Percentiles rank a stretch among this genome's conserved stretches.
Conservation (phyloP, 2,888 invertebrate species). For the Drepana falcataria region DNA sequence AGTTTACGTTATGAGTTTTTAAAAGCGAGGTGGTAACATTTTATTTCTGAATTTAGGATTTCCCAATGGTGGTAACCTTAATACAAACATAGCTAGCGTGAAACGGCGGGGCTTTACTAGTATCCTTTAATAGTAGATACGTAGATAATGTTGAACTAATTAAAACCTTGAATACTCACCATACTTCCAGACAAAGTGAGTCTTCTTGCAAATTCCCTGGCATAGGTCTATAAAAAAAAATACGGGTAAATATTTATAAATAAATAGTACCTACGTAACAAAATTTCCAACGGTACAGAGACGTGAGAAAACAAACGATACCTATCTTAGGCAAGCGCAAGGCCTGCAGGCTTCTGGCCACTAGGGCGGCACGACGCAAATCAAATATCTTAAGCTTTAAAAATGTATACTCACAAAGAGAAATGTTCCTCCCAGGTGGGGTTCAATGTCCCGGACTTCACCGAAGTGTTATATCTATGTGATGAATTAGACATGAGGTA, state of each 20-base stretch:
- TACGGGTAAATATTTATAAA: conserved; percentile 6
- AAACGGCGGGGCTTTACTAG: too few relatives aligned
- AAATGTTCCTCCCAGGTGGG: conserved; percentile 99
- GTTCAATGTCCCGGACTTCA: conserved; percentile 92
- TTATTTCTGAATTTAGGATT: too few relatives aligned
- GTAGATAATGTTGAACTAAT: too few relatives aligned
- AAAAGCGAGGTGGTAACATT: too few relatives aligned
- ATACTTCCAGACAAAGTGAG: conserved; percentile 88
- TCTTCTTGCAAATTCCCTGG: conserved; percentile 84
- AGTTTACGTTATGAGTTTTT: background rate
- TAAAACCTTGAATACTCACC: conserved; percentile 68
- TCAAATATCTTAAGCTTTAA: background rate
- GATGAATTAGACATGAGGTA: conserved; percentile 87
- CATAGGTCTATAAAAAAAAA: conserved; percentile 81
- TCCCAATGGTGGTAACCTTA: too few relatives aligned
- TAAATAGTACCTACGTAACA: conserved; percentile 4
- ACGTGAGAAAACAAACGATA: background rate
- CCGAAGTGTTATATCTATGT: conserved; percentile 92
- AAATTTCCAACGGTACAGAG: conserved; percentile 1
- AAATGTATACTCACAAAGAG: conserved; percentile 85
- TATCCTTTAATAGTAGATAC: too few relatives aligned
- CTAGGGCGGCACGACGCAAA: too few relatives aligned
- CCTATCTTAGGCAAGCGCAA: background rate
- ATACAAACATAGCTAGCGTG: too few relatives aligned
- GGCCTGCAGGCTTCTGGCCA: too few relatives aligned